Base-by-base conservation (phyloP, 1,140 invertebrate species). In the Drosophila cardini region DNA sequence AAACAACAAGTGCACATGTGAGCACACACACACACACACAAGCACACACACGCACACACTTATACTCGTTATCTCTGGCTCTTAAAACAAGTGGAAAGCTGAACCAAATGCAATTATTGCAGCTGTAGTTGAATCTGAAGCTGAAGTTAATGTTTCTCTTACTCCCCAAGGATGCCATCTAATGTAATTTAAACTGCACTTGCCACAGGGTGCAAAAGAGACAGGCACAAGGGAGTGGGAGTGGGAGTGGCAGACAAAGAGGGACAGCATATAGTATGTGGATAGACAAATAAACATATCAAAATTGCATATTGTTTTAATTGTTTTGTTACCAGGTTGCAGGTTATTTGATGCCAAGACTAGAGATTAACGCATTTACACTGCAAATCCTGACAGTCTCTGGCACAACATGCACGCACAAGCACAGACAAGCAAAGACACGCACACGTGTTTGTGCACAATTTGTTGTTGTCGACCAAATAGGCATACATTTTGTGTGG, bases 241-340 rank as follows among this genome's bases (percentile, higher is more conserved):
- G 32, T 4, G 45, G 1, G 18, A 26, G n/a, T 1, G 18, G 4
- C 9, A 18, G 42, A 32, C 52, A 36, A 64, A 73, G 30, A 61
- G 46, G 53, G 57, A 55, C 57, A 16, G 7, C 16, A 8, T 5
- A 21, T 10, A 38, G 21, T 16, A 18, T 10, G 3, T 38, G 34
- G 50, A 32, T 42, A 46, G 43, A 30, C 86, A 81, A 90, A 90
- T 90, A 90, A 87, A 86, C 83, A 86, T 87, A 86, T 86, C 83
- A 86, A 86, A 86, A 89, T 89, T 87, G 84, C 84, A 90, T 86
- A 90, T 90, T 86, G 86, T 90, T 90, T 90, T 90, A 90, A 90
- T 90, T 86, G 86, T 90, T 90, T 86, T 86, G 86, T 90, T 90
- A 90, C 79, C 82, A 79, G 82, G 82, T 72, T 89, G 67, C 81